Evolutionary conservation across 2,113 vertebrate species (phyloP), one percentile per base, ranked within the genome.

Genomic region (Shinisaurus crocodilurus): DNA sequence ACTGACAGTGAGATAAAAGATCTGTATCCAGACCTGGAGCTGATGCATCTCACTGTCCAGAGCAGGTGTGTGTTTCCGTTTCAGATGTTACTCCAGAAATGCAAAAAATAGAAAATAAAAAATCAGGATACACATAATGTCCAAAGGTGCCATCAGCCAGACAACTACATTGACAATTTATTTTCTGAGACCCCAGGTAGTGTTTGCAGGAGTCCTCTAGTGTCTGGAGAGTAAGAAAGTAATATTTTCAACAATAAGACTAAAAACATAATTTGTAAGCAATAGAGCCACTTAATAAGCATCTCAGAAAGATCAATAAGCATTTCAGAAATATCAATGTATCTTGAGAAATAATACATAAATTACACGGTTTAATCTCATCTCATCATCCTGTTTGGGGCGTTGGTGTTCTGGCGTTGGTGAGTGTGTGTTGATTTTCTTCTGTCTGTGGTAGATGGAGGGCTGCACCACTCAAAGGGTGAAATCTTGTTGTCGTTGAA

Each of bases 291-390:
- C 57, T 12, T 63, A 95, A 88, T 67, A 92, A 89, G 23, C 80
- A 69, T 79, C 90, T 27, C 72, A 45, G 60, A 86, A 54, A 32
- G 60, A 94, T 93, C 82, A 90, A 86, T 54, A 92, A 81, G 6
- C 88, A 74, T 82, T 91, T 27, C 69, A 50, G n/a, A 86, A 63
- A 57, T 45, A 94, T 92, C 83, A 87, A 80, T 93, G 75, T 88
- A 83, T 93, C 92, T 34, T 90, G 85, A 89, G 87, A 91, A 86
- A 18, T 89, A 85, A 89, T 92, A 92, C 37, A 82, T 92, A 90
- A 91, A 89, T 92, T 91, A 63, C 5, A 86, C 0, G 0, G 72
- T 87, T 91, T 84, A 90, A 77, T 91, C 50, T 91, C 86, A 3
- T 90, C 72, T 90, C 13, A 37, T 69, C 89, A 40, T 10, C 70